Evolutionary conservation across 2,113 vertebrate genomes (phyloP), one percentile per base, ranked within the genome.

Genomic region (Arothron firmamentum): DNA sequence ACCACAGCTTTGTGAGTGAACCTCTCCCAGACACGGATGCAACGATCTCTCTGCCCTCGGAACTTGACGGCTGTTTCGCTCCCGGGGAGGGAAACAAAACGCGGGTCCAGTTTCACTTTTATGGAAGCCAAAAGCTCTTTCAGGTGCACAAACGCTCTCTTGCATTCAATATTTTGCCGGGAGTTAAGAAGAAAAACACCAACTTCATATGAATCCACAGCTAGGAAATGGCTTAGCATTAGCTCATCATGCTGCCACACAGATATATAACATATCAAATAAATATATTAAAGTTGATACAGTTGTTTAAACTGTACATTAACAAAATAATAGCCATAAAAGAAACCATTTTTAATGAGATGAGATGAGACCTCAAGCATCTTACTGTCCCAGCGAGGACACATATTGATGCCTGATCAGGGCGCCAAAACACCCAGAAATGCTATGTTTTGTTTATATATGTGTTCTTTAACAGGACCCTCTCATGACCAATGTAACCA

Each of bases 31-130:
- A 59, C 1, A 70, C 73, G 28, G 69, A 90, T 61, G 92, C 89
- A 25, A 91, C 88, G 0, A 92, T 96, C 72, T 91, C 91, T 79
- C 81, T 98, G 66, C 94, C 94, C 3, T 57, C 79, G 62, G 78
- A 77, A 0, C 59, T 95, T 67, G 67, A 80, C 19, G 72, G 75
- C 46, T 88, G 69, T 31, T 81, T 92, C 65, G 66, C 75, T 21
- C 65, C 67, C 21, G 70, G 49, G 43, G 57, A 42, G 3, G 31
- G 18, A 20, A 78, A 67, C 2, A 86, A 15, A 58, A 84, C 88
- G 18, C 90, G 91, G 18, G 83, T 98, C 66, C 93, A 95, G 79
- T 97, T 97, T 79, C 92, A 91, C 18, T 97, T 95, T 80, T 94
- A 92, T 74, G 92, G 88, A 45, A 86, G 68, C 11, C 62, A 85